These are phyloP conservation scores for Oscheius sp. DNA, from an alignment of 2,888 invertebrate genomes.

Conservation along the genomic window DNA sequence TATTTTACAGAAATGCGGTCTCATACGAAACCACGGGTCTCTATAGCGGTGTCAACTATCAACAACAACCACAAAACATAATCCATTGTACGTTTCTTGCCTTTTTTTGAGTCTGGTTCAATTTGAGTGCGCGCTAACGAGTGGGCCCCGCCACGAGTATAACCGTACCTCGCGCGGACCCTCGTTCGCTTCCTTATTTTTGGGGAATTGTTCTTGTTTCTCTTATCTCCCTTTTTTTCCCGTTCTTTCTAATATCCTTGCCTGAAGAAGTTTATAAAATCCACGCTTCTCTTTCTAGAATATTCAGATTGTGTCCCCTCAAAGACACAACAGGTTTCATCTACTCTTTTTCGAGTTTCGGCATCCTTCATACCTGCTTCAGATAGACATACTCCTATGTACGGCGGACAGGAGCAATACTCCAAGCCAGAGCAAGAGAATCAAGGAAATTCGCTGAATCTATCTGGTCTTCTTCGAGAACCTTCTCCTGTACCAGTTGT, in stretches of 20 bases:
- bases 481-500: slow-evolving; percentile 50
- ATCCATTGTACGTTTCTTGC: slow-evolving; percentile 7
- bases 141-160: no score
- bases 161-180: no score
- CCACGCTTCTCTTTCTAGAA: no score
- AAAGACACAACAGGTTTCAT: no score
- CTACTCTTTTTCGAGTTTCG: no score
- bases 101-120: not conserved
- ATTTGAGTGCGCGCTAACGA: no score
- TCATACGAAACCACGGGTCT: slow-evolving; percentile 9
- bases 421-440: not conserved
- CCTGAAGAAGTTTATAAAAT: no score
- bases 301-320: no score
- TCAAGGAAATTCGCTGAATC: slow-evolving; percentile 38
- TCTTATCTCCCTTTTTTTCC: no score
- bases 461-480: slow-evolving; percentile 55
- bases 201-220: no score
- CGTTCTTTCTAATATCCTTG: no score
- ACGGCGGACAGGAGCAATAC: not conserved
- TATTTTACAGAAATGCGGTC: slow-evolving; percentile 7
- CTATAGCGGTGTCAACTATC: slow-evolving; percentile 12
- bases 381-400: slow-evolving; percentile 17
- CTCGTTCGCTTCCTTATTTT: no score
- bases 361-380: not conserved
- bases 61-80: slow-evolving; percentile 2